These are phyloP conservation scores for Mustela nigripes DNA, from an alignment of 2,113 vertebrate genomes.

Conservation along the genomic window DNA sequence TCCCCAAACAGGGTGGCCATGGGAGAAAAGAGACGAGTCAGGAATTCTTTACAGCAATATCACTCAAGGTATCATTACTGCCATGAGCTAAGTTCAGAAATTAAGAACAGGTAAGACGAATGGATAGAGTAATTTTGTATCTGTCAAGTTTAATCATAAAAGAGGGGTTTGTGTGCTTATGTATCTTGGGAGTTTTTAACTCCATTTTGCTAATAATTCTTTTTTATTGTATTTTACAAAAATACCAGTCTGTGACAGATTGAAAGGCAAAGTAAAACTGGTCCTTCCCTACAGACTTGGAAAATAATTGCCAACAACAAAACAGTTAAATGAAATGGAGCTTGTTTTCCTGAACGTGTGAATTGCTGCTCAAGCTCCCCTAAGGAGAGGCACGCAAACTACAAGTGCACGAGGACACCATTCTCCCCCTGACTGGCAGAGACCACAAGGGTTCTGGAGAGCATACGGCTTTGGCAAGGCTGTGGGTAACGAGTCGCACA, in stretches of 20 bases:
- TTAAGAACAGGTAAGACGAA: not conserved
- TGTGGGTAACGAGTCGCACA: not conserved
- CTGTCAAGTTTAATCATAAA: not conserved
- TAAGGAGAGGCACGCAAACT: conserved; percentile 22
- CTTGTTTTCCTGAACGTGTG: conserved; percentile 28
- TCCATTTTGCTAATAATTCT: conserved; percentile 59
- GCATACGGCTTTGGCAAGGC: not conserved
- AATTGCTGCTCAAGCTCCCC: conserved; percentile 19
- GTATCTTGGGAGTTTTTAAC: conserved; percentile 42
- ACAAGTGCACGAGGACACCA: not conserved
- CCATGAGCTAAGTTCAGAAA: not conserved
- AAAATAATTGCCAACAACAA: conserved; percentile 71
- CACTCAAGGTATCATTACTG: not conserved
- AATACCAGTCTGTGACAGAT: conserved; percentile 52
- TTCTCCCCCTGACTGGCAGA: not conserved
- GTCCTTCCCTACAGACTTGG: conserved; percentile 27
- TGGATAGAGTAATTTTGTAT: not conserved
- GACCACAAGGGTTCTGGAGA: not conserved
- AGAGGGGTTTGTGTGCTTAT: conserved; percentile 36
- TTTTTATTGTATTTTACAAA: conserved; percentile 66
- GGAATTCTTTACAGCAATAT: not conserved
- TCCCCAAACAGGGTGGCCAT: not conserved
- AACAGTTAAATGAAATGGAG: conserved; percentile 45
- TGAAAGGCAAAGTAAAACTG: conserved; percentile 71
- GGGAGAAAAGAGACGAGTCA: not conserved